Base-by-base conservation (phyloP, 2,888 invertebrate genomes). In the Biston stratarius region DNA sequence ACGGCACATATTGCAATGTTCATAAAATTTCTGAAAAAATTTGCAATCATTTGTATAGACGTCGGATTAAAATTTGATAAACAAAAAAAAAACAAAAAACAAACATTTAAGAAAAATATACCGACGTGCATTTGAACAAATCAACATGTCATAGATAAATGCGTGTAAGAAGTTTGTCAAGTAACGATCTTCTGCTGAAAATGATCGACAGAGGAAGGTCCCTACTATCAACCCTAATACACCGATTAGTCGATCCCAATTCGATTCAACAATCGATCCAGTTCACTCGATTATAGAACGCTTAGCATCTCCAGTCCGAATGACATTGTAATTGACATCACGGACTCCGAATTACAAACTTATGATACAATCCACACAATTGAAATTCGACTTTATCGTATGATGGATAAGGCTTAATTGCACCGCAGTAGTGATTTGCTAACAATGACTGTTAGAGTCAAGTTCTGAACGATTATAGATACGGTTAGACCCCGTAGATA, bases 261-360 rank as follows among this genome's bases (percentile, higher is more conserved):
- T 77, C 69, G 72, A 74, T 72, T 74, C 78, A 74, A 69, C 72
- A 49, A 67, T 70, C 71, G 76, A 80, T 76, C 75, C 69, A 48
- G 72, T 70, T 77, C 68, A 83, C 78, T 83, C 83, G 80, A 86
- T 86, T 83, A 83, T 76, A 77, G 74, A 76, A 74, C 84, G 79
- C 75, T 87, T 84, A 86, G 80, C 79, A 76, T 80, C 77, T 76
- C 79, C 74, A 76, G 77, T 74, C 74, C 78, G 74, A 79, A 80
- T 85, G 84, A 84, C 86, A 85, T 84, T 87, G 79, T 86, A 85
- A 87, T 85, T 84, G 86, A 84, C 86, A 84, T 87, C 84, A 83
- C 71, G 61, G 70, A 73, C 66, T 68, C 67, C 53, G 62, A 61
- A 61, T 71, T 57, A 57, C 67, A 42, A 34, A 59, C 61, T 52